Base-by-base conservation (phyloP, 2,888 invertebrate genomes). In the Drosophila kanekoi region DNA sequence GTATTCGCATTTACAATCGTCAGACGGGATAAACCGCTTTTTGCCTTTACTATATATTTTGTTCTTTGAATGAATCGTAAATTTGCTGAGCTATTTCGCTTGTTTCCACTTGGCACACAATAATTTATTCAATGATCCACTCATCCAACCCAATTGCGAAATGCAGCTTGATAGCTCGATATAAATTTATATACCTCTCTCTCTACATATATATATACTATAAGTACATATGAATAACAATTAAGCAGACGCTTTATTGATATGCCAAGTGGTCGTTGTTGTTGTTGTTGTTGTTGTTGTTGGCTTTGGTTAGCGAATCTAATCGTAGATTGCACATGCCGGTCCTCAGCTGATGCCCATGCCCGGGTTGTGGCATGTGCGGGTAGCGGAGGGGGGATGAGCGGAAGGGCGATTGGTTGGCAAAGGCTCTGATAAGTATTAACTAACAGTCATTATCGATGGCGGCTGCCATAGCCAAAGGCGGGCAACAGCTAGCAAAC, bases 381-480 rank as follows among this genome's bases (percentile, higher is more conserved):
- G 20, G 20, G 20, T 20, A 1, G 16, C 35, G 14, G 16, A 14
- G 43, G 23, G 14, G 38, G 23, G 13, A 1, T 44, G 20, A 9
- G 18, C 9, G 33, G 23, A 18, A 47, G 40, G 14, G 28, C 6
- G 18, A 5, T 4, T 14, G 47, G 14, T 10, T 16, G 44, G 23
- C 41, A 37, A 44, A 32, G 45, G 44, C 48, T 44, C 38, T 78
- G 78, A 77, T 77, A 75, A 75, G 57, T 63, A 77, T 73, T 63
- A 75, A 72, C 78, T 62, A 72, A 72, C 68, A 63, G 56, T 63
- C 59, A 77, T 75, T 67, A 75, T 75, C 75, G 57, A 63, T 72
- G 61, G 61, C 23, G 72, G 43, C 57, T 77, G 72, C 10, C 47
- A 51, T 51, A 49, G 60, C 20, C 47, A 45, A 51, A 64, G 64